These are phyloP conservation scores for Axea sp. DNA, from an alignment of 2,888 invertebrate species.

Conservation along the genomic window DNA sequence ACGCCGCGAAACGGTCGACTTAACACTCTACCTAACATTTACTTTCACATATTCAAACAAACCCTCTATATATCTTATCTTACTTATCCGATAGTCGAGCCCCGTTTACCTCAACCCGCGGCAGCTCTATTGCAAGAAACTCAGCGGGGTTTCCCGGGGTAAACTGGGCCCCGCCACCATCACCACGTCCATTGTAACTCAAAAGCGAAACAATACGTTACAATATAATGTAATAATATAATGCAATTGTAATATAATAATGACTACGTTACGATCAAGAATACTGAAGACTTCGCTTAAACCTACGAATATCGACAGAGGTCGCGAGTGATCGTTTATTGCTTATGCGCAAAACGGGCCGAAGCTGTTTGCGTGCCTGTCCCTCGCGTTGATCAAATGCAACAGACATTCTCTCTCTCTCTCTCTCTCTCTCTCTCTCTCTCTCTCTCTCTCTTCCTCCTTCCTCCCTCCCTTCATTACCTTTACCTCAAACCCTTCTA, in stretches of 20 bases:
- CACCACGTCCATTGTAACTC: constrained; percentile 19
- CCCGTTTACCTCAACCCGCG: constrained; percentile 46
- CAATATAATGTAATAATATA: constrained; percentile 23
- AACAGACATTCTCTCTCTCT: constrained; percentile 32
- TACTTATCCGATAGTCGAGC: constrained; percentile 19
- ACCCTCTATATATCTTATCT: constrained; percentile 55
- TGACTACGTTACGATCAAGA: constrained; percentile 75
- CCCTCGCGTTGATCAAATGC: constrained; percentile 13
- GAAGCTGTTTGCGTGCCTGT: background rate
- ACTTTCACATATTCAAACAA: constrained; percentile 64
- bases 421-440: constrained; percentile 27
- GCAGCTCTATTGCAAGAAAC: background rate
- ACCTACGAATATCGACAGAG: constrained; percentile 47
- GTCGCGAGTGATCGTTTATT: constrained; percentile 46
- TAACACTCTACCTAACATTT: constrained; percentile 72
- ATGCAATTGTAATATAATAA: constrained; percentile 52
- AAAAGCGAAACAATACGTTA: constrained; percentile 58
- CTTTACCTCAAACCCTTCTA: too few species aligned
- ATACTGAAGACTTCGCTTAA: constrained; percentile 70
- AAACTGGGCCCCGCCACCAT: background rate
- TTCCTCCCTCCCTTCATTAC: constrained; percentile 9
- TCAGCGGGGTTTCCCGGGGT: background rate
- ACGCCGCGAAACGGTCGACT: constrained; percentile 76
- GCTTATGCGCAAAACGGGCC: constrained; percentile 23
- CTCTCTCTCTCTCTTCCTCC: constrained; percentile 17